Conservation (phyloP, 2,797 vertebrate species). For the Octomys mimax region DNA sequence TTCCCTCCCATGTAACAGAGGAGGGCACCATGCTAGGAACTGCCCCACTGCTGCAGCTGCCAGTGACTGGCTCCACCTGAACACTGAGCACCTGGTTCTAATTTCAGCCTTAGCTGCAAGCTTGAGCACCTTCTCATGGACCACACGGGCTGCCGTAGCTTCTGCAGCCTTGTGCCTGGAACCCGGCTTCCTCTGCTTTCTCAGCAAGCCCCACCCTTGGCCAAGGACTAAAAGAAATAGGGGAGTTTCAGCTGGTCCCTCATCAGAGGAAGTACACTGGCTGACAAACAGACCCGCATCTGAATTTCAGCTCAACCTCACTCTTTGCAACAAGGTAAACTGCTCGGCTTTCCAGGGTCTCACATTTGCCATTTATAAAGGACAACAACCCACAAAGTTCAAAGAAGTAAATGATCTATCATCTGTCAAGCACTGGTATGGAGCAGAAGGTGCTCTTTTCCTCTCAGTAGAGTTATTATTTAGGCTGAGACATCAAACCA, state of each 20-base stretch:
- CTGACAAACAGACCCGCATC: background rate
- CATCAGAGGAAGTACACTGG: background rate
- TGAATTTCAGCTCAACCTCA: background rate
- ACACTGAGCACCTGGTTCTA: background rate
- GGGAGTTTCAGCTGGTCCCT: background rate
- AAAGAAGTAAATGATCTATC: background rate
- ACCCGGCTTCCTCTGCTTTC: background rate
- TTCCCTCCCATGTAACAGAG: background rate
- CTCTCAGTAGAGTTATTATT: background rate
- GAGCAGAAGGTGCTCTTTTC: background rate
- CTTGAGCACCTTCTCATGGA: background rate
- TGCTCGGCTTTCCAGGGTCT: background rate
- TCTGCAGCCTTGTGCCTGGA: background rate
- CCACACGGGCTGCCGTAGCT: background rate
- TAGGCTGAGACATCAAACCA: background rate
- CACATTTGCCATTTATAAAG: rapidly evolving
- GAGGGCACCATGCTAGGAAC: too few relatives aligned
- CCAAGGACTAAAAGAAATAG: too few relatives aligned
- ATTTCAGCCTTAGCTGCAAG: background rate
- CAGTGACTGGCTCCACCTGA: background rate
- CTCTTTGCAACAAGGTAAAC: background rate
- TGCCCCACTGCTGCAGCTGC: too few relatives aligned
- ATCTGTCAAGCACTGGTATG: rapidly evolving
- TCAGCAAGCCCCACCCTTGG: rapidly evolving
- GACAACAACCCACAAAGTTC: background rate